A percentile compares a stretch with the other conserved stretches of the same genome.
phyloP scores from a whole-genome alignment of 2,113 vertebrate genomes.

The Xyrauchen texanus region DNA sequence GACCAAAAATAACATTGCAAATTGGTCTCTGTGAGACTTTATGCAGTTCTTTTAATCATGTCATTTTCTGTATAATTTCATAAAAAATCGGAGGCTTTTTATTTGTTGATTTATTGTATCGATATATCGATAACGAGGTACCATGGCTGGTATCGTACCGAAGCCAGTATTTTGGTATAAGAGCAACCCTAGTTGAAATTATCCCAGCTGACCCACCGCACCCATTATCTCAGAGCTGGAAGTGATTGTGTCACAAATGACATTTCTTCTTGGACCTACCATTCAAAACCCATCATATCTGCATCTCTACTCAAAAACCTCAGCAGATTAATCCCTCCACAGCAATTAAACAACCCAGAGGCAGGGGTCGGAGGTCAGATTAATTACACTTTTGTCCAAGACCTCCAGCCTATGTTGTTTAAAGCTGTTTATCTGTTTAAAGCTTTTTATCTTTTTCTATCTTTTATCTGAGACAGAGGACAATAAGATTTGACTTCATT shows the following conservation, averaged over 20 bases:
- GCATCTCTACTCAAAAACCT: neutral
- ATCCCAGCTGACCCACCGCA: neutral
- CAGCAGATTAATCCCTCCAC: neutral
- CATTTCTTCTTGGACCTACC: neutral
- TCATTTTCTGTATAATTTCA: too few species aligned
- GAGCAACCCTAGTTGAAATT: neutral
- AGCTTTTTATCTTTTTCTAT: neutral
- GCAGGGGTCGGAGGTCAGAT: conserved; percentile 6
- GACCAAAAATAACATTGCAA: too few species aligned
- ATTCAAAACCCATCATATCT: neutral
- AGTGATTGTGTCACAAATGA: conserved; percentile 13
- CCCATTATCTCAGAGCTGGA: neutral
- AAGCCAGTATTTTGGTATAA: too few species aligned
- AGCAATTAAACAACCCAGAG: neutral
- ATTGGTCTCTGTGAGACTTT: too few species aligned
- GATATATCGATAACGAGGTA: too few species aligned
- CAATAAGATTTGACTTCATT: neutral
- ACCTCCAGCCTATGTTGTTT: neutral
- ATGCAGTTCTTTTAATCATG: too few species aligned
- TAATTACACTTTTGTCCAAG: neutral
- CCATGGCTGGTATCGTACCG: too few species aligned
- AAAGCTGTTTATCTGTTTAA: neutral
- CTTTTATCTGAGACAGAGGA: neutral
- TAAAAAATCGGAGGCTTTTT: too few species aligned
- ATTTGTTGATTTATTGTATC: too few species aligned